Evolutionary conservation across 2,113 vertebrate genomes (phyloP).

Genomic region (Columba janthina): DNA sequence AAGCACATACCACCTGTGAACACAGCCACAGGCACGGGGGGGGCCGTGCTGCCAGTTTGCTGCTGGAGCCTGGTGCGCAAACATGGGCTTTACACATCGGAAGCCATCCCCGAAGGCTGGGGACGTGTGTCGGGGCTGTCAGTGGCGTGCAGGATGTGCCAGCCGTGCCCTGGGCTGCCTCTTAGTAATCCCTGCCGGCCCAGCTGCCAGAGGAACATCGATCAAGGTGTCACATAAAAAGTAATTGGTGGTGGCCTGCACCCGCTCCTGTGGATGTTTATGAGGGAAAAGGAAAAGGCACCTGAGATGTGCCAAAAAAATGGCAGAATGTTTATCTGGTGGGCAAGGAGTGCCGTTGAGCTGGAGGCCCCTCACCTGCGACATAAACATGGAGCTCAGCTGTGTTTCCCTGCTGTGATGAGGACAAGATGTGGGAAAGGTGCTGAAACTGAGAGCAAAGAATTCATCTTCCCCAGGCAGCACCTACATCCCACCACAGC

Average conservation of each 20-base stretch:
- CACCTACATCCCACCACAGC: accelerated
- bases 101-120: neutral
- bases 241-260: neutral
- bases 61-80: neutral
- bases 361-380: neutral
- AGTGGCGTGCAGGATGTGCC: neutral
- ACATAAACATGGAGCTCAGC: neutral
- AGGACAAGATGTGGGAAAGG: neutral
- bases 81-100: accelerated
- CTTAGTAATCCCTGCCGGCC: neutral
- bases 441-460: neutral
- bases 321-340: neutral
- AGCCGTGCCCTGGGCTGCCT: neutral
- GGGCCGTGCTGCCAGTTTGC: neutral
- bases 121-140: neutral
- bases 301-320: neutral
- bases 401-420: accelerated
- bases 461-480: accelerated
- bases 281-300: neutral
- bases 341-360: neutral
- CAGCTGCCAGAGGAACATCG: neutral
- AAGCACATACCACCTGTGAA: neutral
- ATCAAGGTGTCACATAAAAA: conserved; percentile 29
- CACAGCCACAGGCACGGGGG: neutral
- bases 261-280: neutral